These are phyloP conservation scores for Choreutis nemorana DNA, from an alignment of 2,888 invertebrate species.

Conservation along the genomic window DNA sequence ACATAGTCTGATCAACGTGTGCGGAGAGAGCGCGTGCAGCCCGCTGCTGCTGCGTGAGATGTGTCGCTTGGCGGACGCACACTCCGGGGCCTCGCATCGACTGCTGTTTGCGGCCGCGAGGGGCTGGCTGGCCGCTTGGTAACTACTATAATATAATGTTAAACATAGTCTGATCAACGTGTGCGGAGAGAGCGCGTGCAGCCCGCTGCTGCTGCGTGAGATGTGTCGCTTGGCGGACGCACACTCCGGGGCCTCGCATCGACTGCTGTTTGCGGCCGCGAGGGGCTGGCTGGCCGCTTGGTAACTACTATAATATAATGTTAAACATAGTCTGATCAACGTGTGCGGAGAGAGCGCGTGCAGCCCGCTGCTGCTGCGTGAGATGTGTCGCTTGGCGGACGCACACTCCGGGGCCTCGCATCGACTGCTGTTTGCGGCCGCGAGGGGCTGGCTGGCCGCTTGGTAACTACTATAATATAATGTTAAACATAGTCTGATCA, in stretches of 20 bases:
- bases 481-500: no score
- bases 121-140: conserved; percentile 82
- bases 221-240: conserved; percentile 79
- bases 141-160: no score
- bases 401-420: conserved; percentile 86
- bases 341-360: conserved; percentile 48
- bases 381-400: conserved; percentile 75
- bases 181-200: conserved; percentile 46
- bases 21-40: conserved; percentile 45
- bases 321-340: conserved; percentile 41
- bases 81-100: conserved; percentile 81
- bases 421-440: conserved; percentile 79
- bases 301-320: no score
- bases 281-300: conserved; percentile 82
- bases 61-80: conserved; percentile 80
- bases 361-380: conserved; percentile 44
- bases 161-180: conserved; percentile 47
- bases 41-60: conserved; percentile 49
- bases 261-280: conserved; percentile 80
- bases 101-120: conserved; percentile 80
- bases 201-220: conserved; percentile 46
- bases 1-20: conserved; percentile 45
- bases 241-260: conserved; percentile 81
- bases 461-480: conserved; percentile 70
- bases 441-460: conserved; percentile 79